These are phyloP conservation scores for Watsonalla binaria DNA, from an alignment of 2,888 invertebrate genomes.

Conservation along the genomic window DNA sequence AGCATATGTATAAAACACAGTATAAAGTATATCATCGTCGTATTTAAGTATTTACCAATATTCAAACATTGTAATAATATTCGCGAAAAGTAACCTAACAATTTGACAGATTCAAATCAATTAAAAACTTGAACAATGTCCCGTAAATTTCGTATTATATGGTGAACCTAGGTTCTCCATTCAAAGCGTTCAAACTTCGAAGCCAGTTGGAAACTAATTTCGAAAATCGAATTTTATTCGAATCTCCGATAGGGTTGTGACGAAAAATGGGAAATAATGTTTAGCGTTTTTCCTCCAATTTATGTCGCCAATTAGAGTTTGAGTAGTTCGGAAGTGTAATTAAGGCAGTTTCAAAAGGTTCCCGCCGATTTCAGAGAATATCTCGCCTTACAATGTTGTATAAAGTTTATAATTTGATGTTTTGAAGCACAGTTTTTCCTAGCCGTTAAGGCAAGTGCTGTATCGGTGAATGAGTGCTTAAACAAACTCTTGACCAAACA, in stretches of 20 bases:
- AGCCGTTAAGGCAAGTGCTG: too few relatives aligned
- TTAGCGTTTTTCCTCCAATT: slow-evolving; percentile 10
- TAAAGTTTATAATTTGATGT: background rate
- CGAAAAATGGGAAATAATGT: slow-evolving; percentile 3
- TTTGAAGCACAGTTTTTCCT: background rate
- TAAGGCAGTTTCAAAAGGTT: slow-evolving; percentile 1
- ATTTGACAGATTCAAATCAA: too few relatives aligned
- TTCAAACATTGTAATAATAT: too few relatives aligned
- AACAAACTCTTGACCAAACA: background rate
- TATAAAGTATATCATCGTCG: too few relatives aligned
- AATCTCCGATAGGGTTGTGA: background rate
- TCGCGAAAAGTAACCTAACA: too few relatives aligned
- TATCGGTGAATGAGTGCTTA: background rate
- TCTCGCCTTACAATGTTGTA: background rate
- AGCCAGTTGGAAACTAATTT: slow-evolving; percentile 23
- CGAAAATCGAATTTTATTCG: background rate
- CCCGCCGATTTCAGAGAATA: background rate
- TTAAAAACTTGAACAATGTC: background rate
- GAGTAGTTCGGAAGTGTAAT: slow-evolving; percentile 3
- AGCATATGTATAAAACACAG: too few relatives aligned
- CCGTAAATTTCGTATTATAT: background rate
- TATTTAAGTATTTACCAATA: too few relatives aligned
- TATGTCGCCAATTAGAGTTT: slow-evolving; percentile 23
- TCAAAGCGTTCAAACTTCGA: background rate
- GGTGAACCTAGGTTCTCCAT: background rate